Evolutionary conservation across 1,140 invertebrate species (phyloP), one percentile per base, ranked within the genome.

Genomic region (Protaetia brevitarsis): DNA sequence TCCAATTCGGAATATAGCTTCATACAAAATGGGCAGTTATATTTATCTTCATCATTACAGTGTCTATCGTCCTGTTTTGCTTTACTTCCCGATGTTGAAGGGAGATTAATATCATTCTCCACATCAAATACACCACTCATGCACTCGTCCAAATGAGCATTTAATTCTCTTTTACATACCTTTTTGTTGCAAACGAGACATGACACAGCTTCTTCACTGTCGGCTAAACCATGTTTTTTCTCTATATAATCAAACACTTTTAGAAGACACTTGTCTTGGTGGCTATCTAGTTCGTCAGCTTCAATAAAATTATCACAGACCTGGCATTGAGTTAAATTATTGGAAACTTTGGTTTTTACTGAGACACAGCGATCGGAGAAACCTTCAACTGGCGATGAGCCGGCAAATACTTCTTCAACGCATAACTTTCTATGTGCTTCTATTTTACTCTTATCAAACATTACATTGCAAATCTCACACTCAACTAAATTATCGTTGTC

Each of bases 71-170:
- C 51, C 19, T 59, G 8, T 10, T 34, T 45, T 1, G 4, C 31
- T 27, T 37, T 45, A 45, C 28, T 27, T 7, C 16, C 11, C 2
- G 13, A 2, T 19, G 21, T 56, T 29, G 57, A 31, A 16, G 64
- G 23, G 8, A 1, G 31, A 30, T 60, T 30, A 11, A 64, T 56
- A 36, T 65, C 61, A 0, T 59, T 28, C 11, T 71, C 65, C 13
- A 63, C 36, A 56, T 73, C 68, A 65, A 76, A 74, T 63, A 76
- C 66, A 60, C 63, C 62, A 64, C 63, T 70, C 34, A 74, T 68
- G 71, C 87, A 88, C 64, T 84, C 82, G 56, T 89, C 86, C 27
- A 89, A 78, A 81, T 89, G 88, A 60, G 83, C 79, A 71, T 82
- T 79, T n/a, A 88, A 78, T 1, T 79, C 66, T 29, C 76, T 79